These are phyloP conservation scores for Cryptus viduatorius DNA, from an alignment of 2,888 invertebrate species.

Conservation along the genomic window DNA sequence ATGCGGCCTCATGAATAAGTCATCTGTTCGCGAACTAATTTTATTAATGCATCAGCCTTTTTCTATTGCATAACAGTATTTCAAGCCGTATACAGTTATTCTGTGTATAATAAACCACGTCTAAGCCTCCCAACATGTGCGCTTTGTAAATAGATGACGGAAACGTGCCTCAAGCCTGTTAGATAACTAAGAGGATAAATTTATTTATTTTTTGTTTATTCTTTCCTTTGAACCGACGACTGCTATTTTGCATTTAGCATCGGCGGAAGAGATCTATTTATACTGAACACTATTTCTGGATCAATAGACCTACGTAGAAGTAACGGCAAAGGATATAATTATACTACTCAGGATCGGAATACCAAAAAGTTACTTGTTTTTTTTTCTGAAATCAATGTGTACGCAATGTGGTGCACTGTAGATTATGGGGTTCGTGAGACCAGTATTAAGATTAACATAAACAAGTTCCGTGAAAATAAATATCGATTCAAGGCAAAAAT, in stretches of 20 bases:
- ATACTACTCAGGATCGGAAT: conserved; percentile 11
- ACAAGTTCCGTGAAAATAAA: not conserved
- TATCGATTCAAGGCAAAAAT: not conserved
- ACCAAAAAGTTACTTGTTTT: conserved; percentile 22
- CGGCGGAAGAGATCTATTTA: conserved; percentile 55
- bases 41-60: conserved; percentile 44
- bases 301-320: conserved; percentile 40
- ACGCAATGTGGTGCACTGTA: not conserved
- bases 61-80: conserved; percentile 45
- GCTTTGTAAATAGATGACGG: conserved; percentile 51
- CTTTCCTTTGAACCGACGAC: conserved; percentile 33
- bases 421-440: not conserved
- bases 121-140: not conserved
- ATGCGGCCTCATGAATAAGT: conserved; percentile 50
- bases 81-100: conserved; percentile 59
- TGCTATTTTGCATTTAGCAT: conserved; percentile 44
- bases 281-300: conserved; percentile 56
- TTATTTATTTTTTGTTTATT: conserved; percentile 27
- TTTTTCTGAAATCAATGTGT: not conserved
- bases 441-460: not conserved
- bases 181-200: conserved; percentile 47
- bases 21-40: conserved; percentile 52
- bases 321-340: conserved; percentile 48
- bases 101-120: conserved; percentile 45
- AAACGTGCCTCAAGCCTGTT: conserved; percentile 45